A percentile compares a stretch with the other conserved stretches of the same genome.
phyloP scores from a whole-genome alignment of 1,140 invertebrate species.

The Coenobita brevimanus region DNA sequence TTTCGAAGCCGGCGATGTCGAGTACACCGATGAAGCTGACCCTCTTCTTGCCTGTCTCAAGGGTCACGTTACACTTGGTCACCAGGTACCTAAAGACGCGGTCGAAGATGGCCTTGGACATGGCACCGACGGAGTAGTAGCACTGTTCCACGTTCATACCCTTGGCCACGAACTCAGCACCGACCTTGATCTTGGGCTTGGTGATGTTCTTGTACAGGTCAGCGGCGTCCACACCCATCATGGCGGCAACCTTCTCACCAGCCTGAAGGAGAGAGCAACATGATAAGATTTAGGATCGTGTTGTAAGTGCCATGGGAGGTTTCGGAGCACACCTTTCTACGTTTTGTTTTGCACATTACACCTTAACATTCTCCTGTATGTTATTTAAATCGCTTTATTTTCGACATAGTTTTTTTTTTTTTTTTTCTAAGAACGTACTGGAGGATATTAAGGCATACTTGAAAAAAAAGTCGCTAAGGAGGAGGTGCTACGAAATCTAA shows the following conservation, averaged over 20 bases:
- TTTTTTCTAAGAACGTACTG: too few species aligned
- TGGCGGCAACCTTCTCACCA: conserved; percentile 73
- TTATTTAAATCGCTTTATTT: too few species aligned
- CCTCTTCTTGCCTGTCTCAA: conserved; percentile 31
- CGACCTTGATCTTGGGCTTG: conserved; percentile 56
- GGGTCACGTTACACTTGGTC: conserved; percentile 36
- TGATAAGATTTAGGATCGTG: too few species aligned
- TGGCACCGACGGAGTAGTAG: conserved; percentile 75
- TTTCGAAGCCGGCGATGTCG: conserved; percentile 46
- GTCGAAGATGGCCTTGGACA: conserved; percentile 77
- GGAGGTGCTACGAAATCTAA: background rate
- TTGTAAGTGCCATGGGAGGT: too few species aligned
- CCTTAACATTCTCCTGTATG: too few species aligned
- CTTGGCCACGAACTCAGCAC: conserved; percentile 74
- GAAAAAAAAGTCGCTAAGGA: background rate
- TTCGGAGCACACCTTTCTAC: too few species aligned
- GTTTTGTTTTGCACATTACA: too few species aligned
- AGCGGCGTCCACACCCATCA: conserved; percentile 89
- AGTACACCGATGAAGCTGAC: conserved; percentile 42
- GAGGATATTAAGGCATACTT: too few species aligned
- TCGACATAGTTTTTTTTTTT: too few species aligned
- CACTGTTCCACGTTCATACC: conserved; percentile 52
- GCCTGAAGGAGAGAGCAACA: conserved; percentile 74
- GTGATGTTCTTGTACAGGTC: conserved; percentile 95
- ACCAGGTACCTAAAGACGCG: conserved; percentile 74